Percentiles rank a stretch among this genome's conserved stretches.
These are phyloP conservation scores for Eupsilia transversa DNA, from an alignment of 2,888 invertebrate species.

Conservation along the genomic window DNA sequence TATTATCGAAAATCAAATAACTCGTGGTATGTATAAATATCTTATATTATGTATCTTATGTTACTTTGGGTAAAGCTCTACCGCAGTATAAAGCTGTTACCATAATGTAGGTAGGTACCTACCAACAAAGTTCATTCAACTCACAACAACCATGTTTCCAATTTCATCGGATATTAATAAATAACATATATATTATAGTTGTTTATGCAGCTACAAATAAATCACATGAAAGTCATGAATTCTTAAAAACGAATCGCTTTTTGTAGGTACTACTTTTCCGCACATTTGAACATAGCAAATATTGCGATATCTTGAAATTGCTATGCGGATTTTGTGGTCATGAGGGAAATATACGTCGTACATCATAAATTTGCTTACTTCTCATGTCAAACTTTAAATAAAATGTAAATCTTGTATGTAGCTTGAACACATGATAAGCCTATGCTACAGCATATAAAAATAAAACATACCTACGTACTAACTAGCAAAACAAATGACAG, in stretches of 20 bases:
- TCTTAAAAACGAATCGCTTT: slow-evolving; percentile 10
- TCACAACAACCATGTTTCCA: slow-evolving; percentile 11
- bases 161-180: slow-evolving; percentile 17
- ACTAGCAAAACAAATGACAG: slow-evolving; percentile 38
- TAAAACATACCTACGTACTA: slow-evolving; percentile 3
- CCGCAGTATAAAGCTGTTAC: background rate
- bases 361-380: background rate
- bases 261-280: background rate
- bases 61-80: background rate
- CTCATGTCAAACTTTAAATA: background rate
- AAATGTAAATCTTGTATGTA: background rate
- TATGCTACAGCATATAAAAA: slow-evolving; percentile 3
- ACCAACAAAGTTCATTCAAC: slow-evolving; percentile 22
- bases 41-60: no score
- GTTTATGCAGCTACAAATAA: background rate
- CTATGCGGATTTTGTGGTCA: slow-evolving; percentile 17
- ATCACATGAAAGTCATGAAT: slow-evolving; percentile 17
- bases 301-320: slow-evolving; percentile 24
- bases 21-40: no score
- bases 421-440: background rate
- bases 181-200: background rate
- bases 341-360: slow-evolving; percentile 8
- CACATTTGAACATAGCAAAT: slow-evolving; percentile 27
- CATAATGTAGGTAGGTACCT: background rate
- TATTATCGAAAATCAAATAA: background rate